Evolutionary conservation across 1,140 invertebrate genomes (phyloP), one percentile per base, ranked within the genome.

Genomic region (Bombyx mori): DNA sequence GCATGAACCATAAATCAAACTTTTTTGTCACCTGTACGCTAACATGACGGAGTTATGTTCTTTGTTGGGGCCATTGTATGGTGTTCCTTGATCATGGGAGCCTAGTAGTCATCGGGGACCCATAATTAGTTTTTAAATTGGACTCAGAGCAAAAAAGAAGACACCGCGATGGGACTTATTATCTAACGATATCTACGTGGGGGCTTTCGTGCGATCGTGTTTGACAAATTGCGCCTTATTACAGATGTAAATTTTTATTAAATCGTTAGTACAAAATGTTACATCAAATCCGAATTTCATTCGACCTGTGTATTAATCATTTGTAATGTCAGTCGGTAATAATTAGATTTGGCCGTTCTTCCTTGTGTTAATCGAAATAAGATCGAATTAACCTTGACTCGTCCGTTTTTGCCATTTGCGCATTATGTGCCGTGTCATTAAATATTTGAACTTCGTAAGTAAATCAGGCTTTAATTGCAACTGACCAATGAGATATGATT

Each of bases 111-210:
- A 77, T 77, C 75, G 66, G 42, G 26, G 26, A 35, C 26, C 66
- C 72, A 70, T 82, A 79, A 84, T 84, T 84, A 84, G 79, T 80
- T 84, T 84, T 82, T 78, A 82, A 82, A 82, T 84, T 82, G 81
- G 79, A 72, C 70, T 52, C 49, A 55, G 55, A 51, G 56, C 74
- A 71, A 77, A 81, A 81, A 55, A 79, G 77, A 74, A 63, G 54
- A 47, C 45, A 47, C 6, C 10, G 10, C 63, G 64, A 67, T 60
- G 69, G 69, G 70, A 77, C 69, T 78, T 82, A 77, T 71, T 65
- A 71, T 74, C 68, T 70, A 79, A 77, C 63, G 58, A 67, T 68
- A 70, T 66, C 73, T 68, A 65, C 66, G 61, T 68, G 67, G 70
- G 55, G 67, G 63, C 65, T 71, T 71, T 73, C 62, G 63, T 65